Evolutionary conservation across 2,888 invertebrate species (phyloP).

Genomic region (Nomada hirtipes): DNA sequence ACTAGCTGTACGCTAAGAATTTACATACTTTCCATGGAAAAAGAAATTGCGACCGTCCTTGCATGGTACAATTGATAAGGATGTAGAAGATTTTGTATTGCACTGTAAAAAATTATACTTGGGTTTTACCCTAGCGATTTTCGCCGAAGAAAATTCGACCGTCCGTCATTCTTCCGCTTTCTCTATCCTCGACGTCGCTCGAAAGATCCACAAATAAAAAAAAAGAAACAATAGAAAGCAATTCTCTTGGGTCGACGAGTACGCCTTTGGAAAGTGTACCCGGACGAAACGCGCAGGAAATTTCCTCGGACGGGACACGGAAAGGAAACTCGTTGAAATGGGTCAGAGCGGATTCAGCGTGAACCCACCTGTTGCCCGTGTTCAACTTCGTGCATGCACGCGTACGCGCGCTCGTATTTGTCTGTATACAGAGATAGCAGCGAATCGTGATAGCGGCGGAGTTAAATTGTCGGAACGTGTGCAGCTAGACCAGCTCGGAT

Average conservation of each 20-base stretch:
- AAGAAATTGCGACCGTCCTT: too few relatives aligned
- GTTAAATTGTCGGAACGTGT: slow-evolving; percentile 63
- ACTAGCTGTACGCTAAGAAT: too few relatives aligned
- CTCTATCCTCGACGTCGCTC: slow-evolving; percentile 5
- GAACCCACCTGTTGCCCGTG: slow-evolving; percentile 78
- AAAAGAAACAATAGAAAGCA: background rate
- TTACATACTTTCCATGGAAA: too few relatives aligned
- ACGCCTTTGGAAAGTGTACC: slow-evolving; percentile 54
- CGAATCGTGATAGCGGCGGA: slow-evolving; percentile 39
- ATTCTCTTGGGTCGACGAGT: slow-evolving; percentile 7
- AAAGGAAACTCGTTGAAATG: slow-evolving; percentile 73
- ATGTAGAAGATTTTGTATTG: too few relatives aligned
- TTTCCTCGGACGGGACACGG: slow-evolving; percentile 64
- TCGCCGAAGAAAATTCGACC: background rate
- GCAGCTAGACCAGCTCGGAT: slow-evolving; percentile 58
- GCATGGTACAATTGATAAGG: too few relatives aligned
- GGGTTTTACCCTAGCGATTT: background rate
- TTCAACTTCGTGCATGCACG: slow-evolving; percentile 54
- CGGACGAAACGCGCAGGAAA: slow-evolving; percentile 65
- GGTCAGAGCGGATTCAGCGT: slow-evolving; percentile 75
- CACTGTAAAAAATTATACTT: background rate
- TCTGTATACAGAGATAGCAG: slow-evolving; percentile 28
- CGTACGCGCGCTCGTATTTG: background rate
- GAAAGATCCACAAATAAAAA: slow-evolving; percentile 16
- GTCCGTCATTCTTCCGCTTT: too few relatives aligned